Base-by-base conservation (phyloP, 2,113 vertebrate species). In the Archilochus colubris region DNA sequence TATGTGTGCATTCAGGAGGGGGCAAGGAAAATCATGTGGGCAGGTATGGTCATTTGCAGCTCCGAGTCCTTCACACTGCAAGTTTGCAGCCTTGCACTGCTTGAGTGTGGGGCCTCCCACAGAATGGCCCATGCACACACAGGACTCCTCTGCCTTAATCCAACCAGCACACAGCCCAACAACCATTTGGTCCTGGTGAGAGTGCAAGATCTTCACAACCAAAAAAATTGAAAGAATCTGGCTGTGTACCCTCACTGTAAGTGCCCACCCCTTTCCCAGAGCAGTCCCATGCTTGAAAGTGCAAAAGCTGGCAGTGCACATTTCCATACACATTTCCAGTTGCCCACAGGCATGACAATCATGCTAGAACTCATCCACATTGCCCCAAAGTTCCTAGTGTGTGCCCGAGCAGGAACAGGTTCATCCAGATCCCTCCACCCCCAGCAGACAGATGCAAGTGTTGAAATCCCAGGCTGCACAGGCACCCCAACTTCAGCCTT, bases 81-180 rank as follows among this genome's bases (percentile, higher is more conserved):
- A 4, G 0, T 33, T 43, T 30, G 25, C 72, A 95, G 76, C 38
- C 69, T 20, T 22, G 30, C 24, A 2, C 46, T 22, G 72, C 55
- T 80, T 20, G 48, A 28, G 43, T 48, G 23, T 33, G 55, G 27
- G 28, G 46, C 25, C 13, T 62, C 31, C 72, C 61, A 50, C 7
- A 8, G 55, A 62, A 11, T 0, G 0, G 6, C 28, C 57, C 79
- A 7, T 2, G 38, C 53, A n/a, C 15, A 2, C 0, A 2, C 76
- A 38, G 67, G 38, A 53, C 21, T 59, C 28, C 70, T 38, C 24
- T 7, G 20, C 38, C 46, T 75, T 14, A 21, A 9, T n/a, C 31
- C 62, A 27, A 10, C 8, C 27, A 23, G 54, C 76, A 55, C 38
- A 4, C 24, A 55, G 36, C 6, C 36, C 68, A 51, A 23, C 40